Percentiles rank a stretch among this genome's conserved stretches.
These are phyloP conservation scores for Formicarius rufipectus DNA, from an alignment of 2,113 vertebrate species.

Conservation along the genomic window DNA sequence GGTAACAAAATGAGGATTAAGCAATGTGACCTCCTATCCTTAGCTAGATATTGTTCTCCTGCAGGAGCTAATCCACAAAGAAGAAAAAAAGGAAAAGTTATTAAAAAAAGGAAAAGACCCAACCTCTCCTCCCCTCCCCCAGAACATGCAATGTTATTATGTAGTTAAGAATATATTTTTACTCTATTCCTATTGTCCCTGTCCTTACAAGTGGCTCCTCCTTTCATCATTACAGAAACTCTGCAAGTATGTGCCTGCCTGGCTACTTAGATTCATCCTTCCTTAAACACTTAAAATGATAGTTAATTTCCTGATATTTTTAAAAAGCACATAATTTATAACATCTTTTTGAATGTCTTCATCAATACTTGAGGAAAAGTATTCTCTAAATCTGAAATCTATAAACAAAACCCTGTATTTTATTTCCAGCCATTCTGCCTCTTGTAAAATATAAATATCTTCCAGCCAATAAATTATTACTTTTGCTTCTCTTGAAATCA, in stretches of 20 bases:
- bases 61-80: neutral
- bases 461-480: neutral
- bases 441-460: neutral
- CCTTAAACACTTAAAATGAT: neutral
- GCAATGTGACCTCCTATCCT: neutral
- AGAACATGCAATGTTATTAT: neutral
- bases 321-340: neutral
- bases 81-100: neutral
- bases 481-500: neutral
- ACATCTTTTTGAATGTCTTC: neutral
- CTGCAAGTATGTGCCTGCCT: neutral
- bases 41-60: neutral
- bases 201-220: neutral
- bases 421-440: neutral
- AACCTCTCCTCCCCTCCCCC: rapidly evolving
- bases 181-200: neutral
- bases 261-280: neutral
- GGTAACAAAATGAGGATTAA: neutral
- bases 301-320: neutral
- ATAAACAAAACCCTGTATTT: neutral
- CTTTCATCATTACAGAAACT: neutral
- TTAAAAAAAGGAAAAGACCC: no score
- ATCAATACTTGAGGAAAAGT: neutral
- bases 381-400: neutral
- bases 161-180: neutral